A percentile compares a stretch with the other conserved stretches of the same genome.
Conservation (phyloP, 2,888 invertebrate species). For the Zaprionus lineosus region DNA sequence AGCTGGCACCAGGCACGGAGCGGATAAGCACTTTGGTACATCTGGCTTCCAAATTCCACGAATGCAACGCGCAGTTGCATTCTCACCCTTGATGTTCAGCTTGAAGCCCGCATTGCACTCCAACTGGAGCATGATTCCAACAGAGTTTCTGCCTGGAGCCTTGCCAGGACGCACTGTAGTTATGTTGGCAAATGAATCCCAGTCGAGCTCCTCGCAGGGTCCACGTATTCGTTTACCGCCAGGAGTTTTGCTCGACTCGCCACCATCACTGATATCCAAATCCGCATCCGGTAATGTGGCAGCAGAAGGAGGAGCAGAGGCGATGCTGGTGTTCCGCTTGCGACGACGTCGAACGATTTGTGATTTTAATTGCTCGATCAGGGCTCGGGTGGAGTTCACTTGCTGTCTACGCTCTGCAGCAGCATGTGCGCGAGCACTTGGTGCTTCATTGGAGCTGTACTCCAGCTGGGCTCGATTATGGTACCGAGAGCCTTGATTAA, state of each 20-base stretch:
- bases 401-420: constrained; percentile 9
- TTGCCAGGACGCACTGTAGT: constrained; percentile 89
- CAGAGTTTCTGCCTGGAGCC: constrained; percentile 88
- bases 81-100: constrained; percentile 87
- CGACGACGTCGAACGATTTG: constrained; percentile 76
- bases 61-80: constrained; percentile 91
- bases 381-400: constrained; percentile 36
- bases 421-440: constrained; percentile 1
- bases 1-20: constrained; percentile 88
- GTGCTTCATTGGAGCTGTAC: constrained; percentile 35
- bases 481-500: constrained; percentile 60
- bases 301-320: constrained; percentile 23
- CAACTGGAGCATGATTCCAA: constrained; percentile 89
- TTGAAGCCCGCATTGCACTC: constrained; percentile 91
- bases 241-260: constrained; percentile 54
- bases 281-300: constrained; percentile 55
- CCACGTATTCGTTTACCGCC: constrained; percentile 82
- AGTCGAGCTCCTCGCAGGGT: constrained; percentile 85
- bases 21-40: constrained; percentile 91
- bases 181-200: constrained; percentile 83
- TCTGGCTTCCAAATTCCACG: constrained; percentile 93
- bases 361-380: constrained; percentile 78
- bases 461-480: constrained; percentile 31
- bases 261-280: constrained; percentile 60
- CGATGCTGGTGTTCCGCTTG: constrained; percentile 61